Percentiles rank a stretch among this genome's conserved stretches.
These are phyloP conservation scores for Epirrhoe tristata DNA, from an alignment of 2,888 invertebrate genomes.

Conservation along the genomic window DNA sequence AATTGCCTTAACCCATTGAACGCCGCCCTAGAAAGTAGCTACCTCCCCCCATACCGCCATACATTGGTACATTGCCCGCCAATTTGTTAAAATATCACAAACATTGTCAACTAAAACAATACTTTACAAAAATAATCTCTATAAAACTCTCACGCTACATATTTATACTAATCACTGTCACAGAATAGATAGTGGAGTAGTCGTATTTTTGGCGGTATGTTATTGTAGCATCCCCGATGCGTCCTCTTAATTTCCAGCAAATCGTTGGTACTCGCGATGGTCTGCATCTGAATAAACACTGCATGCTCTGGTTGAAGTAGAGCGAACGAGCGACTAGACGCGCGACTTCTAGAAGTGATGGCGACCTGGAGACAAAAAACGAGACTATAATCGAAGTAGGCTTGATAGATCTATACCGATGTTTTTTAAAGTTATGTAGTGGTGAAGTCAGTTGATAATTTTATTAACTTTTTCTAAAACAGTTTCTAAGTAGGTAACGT, in stretches of 20 bases:
- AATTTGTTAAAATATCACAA: slow-evolving; percentile 5
- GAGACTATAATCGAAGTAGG: neutral
- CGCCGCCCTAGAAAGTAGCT: no score
- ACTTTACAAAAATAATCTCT: slow-evolving; percentile 32
- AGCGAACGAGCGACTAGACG: slow-evolving; percentile 27
- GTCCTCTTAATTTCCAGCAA: slow-evolving; percentile 84
- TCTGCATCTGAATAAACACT: slow-evolving; percentile 83
- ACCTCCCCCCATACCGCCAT: no score
- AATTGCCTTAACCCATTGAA: no score
- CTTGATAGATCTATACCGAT: no score
- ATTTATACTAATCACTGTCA: slow-evolving; percentile 42
- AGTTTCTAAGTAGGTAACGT: no score
- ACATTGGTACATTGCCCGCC: no score
- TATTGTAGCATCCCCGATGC: slow-evolving; percentile 78
- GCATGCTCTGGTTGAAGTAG: slow-evolving; percentile 56
- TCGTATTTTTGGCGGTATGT: slow-evolving; percentile 79
- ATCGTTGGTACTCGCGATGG: slow-evolving; percentile 78
- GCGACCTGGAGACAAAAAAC: neutral
- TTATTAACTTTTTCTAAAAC: no score
- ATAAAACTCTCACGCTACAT: slow-evolving; percentile 45
- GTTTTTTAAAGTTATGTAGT: no score
- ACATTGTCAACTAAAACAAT: slow-evolving; percentile 18
- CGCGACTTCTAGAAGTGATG: slow-evolving; percentile 27
- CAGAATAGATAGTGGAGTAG: slow-evolving; percentile 23
- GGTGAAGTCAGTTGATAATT: no score